Percentiles rank a stretch among this genome's conserved stretches.
Evolutionary conservation across 2,797 vertebrate species (phyloP).

Genomic region (Ispidina lecontei): DNA sequence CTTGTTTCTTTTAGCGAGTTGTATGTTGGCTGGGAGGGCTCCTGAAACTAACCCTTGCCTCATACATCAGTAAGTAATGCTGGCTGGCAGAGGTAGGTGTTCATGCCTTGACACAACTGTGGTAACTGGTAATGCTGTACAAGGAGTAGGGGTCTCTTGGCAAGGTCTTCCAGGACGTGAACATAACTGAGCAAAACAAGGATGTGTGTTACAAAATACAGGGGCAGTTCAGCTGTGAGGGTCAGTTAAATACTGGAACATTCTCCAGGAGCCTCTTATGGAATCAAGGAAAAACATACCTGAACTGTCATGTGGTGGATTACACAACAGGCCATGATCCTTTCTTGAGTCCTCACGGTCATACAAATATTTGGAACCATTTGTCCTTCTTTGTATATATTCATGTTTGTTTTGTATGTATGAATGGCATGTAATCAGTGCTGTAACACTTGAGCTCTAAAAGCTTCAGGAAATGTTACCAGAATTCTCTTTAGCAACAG

Average conservation of each 20-base stretch:
- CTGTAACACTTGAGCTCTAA: background rate
- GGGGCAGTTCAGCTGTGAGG: background rate
- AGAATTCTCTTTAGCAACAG: background rate
- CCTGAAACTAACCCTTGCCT: background rate
- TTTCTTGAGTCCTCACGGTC: background rate
- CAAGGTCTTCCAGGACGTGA: background rate
- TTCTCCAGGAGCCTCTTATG: background rate
- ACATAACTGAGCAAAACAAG: background rate
- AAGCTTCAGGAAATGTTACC: background rate
- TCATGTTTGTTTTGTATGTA: background rate
- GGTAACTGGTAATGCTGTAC: background rate
- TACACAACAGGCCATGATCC: background rate
- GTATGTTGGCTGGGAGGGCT: background rate
- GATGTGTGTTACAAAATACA: too few species aligned
- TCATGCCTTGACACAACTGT: rapidly evolving
- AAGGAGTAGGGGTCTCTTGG: background rate
- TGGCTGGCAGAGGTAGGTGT: background rate
- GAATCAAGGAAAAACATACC: background rate
- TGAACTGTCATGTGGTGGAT: background rate
- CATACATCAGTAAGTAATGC: background rate
- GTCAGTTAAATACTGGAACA: background rate
- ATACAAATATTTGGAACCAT: background rate
- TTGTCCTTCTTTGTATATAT: background rate
- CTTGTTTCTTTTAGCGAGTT: background rate
- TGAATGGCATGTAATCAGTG: background rate